These are phyloP conservation scores for Formica exsecta DNA, from an alignment of 1,140 invertebrate genomes.

Conservation along the genomic window DNA sequence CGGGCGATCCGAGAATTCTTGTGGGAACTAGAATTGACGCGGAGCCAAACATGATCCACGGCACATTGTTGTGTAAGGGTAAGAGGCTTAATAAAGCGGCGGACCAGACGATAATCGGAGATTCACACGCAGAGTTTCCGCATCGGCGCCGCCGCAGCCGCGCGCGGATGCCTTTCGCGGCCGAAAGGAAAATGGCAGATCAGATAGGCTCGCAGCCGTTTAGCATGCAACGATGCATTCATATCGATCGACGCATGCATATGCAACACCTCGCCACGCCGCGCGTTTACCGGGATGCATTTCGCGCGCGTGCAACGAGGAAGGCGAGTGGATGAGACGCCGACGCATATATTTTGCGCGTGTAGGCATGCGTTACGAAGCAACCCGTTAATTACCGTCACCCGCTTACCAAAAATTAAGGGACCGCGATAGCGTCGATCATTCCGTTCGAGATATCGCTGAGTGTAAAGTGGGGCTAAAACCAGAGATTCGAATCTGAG, in stretches of 20 bases:
- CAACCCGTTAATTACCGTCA: constrained; percentile 82
- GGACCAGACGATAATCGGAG: constrained; percentile 75
- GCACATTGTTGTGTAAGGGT: constrained; percentile 33
- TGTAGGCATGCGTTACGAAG: constrained; percentile 79
- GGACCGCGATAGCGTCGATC: constrained; percentile 29
- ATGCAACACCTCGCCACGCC: constrained; percentile 79
- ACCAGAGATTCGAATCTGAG: too few species aligned
- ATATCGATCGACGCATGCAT: constrained; percentile 86
- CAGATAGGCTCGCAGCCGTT: constrained; percentile 81
- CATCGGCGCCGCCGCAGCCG: constrained; percentile 56
- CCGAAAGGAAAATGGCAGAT: constrained; percentile 82
- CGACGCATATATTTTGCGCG: constrained; percentile 83
- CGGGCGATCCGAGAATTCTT: not conserved
- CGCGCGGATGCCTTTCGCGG: constrained; percentile 75
- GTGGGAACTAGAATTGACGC: constrained; percentile 7
- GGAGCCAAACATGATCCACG: constrained; percentile 33
- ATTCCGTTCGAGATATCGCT: not conserved
- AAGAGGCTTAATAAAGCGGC: constrained; percentile 68
- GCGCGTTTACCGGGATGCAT: constrained; percentile 64
- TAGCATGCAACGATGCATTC: constrained; percentile 86
- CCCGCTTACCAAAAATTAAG: constrained; percentile 67
- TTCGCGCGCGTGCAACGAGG: constrained; percentile 56
- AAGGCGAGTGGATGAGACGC: constrained; percentile 64
- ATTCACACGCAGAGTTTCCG: constrained; percentile 76
- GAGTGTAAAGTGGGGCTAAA: not conserved